Percentiles rank a stretch among this genome's conserved stretches.
These are phyloP conservation scores for Noctilio leporinus DNA, from an alignment of 2,113 vertebrate genomes.

Conservation along the genomic window DNA sequence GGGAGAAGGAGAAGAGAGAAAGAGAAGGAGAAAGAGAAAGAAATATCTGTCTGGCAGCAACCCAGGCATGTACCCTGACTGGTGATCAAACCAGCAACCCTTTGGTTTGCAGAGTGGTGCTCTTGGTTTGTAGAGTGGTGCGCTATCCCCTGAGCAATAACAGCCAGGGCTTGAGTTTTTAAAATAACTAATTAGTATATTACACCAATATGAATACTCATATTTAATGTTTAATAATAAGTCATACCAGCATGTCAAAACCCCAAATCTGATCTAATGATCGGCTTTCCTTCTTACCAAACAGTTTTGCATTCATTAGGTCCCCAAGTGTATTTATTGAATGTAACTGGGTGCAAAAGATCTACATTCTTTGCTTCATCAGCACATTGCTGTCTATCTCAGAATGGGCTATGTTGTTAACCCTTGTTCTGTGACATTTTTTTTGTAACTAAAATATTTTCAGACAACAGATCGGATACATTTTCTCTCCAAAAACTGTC, in stretches of 20 bases:
- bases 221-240: not conserved
- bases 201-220: not conserved
- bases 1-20: too few relatives aligned
- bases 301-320: not conserved
- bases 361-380: not conserved
- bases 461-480: not conserved
- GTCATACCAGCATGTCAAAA: not conserved
- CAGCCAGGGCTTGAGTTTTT: too few relatives aligned
- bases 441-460: not conserved
- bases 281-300: not conserved
- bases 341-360: not conserved
- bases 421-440: not conserved
- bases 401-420: not conserved
- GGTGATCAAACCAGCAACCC: too few relatives aligned
- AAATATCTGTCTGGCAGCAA: too few relatives aligned
- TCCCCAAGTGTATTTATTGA: not conserved
- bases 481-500: not conserved
- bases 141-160: too few relatives aligned
- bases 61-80: too few relatives aligned
- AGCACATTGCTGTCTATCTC: not conserved
- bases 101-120: too few relatives aligned
- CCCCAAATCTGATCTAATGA: not conserved
- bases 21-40: too few relatives aligned
- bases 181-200: not conserved
- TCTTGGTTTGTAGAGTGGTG: too few relatives aligned